Base-by-base conservation (phyloP, 1,140 invertebrate genomes). In the Pinna nobilis region DNA sequence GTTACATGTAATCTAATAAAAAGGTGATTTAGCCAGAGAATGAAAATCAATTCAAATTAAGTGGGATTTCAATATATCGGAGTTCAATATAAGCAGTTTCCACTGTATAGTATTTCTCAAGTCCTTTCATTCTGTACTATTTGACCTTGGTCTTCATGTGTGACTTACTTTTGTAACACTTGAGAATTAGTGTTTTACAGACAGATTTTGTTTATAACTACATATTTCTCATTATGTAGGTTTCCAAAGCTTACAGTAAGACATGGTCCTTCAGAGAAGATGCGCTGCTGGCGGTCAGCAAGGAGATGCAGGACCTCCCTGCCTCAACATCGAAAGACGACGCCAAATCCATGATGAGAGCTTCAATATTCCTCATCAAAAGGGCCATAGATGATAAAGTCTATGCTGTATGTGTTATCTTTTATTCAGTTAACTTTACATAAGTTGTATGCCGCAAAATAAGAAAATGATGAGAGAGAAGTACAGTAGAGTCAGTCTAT, bases 181-280 rank as follows among this genome's bases (percentile, higher is more conserved):
- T 49, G 18, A 5, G 4, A 3, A 49, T 49, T 49, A 11, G 23
- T 23, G 23, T 49, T n/a, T n/a, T 49, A 18, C 5, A 18, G 18
- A 49, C 44, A 4, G 6, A 49, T 49, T n/a, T 49, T 49, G 28
- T 23, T 55, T 4, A 23, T n/a, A 50, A 3, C 7, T 13, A 63
- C 35, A 55, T 73, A n/a, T 28, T 23, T 20, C 25, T 53, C 41
- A 33, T 60, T n/a, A 64, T 75, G 18, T 57, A 96, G 95, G 94
- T 97, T 3, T 95, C 97, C 85, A 96, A 96, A 87, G 95, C 97
- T 87, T 97, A 96, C 86, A 96, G 95, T 1, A 96, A 97, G 85
- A 96, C 95, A 80, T 98, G 95, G 89, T 92, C 95, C 18, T 95
- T 97, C 84, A 95, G 97, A 83, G 96, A 98, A 84, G 96, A 97